Evolutionary conservation across 2,888 invertebrate genomes (phyloP).

Genomic region (Drosophila mimica): DNA sequence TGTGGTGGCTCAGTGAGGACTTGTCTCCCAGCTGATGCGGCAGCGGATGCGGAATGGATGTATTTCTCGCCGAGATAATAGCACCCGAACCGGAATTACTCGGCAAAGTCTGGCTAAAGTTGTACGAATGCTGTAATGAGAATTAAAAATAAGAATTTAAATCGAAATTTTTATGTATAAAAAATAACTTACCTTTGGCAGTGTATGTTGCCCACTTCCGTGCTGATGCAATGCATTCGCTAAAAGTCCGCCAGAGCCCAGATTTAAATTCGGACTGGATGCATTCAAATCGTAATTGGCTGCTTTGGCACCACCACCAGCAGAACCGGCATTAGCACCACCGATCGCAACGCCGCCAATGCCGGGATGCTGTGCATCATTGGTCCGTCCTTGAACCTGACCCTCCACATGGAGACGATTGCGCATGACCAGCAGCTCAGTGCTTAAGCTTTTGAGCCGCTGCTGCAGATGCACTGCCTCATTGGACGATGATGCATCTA

Average conservation of each 20-base stretch:
- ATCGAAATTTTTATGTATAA: neutral
- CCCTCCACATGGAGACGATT: slow-evolving; percentile 93
- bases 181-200: slow-evolving; percentile 57
- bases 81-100: slow-evolving; percentile 62
- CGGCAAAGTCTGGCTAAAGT: slow-evolving; percentile 82
- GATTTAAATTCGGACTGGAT: slow-evolving; percentile 80
- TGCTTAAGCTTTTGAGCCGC: slow-evolving; percentile 94
- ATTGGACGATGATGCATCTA: slow-evolving; percentile 97
- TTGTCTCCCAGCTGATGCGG: slow-evolving; percentile 83
- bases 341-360: slow-evolving; percentile 31
- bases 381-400: slow-evolving; percentile 69
- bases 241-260: slow-evolving; percentile 53
- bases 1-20: slow-evolving; percentile 54
- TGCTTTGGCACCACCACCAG: slow-evolving; percentile 45
- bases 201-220: slow-evolving; percentile 56
- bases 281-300: slow-evolving; percentile 76
- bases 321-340: slow-evolving; percentile 16
- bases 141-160: neutral
- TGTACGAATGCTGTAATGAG: slow-evolving; percentile 69
- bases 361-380: slow-evolving; percentile 58
- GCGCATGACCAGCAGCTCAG: slow-evolving; percentile 95
- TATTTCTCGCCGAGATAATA: slow-evolving; percentile 83
- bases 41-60: slow-evolving; percentile 85
- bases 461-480: slow-evolving; percentile 97
- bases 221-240: slow-evolving; percentile 71